Evolutionary conservation across 2,888 invertebrate species (phyloP).

Genomic region (Nemurella pictetii): DNA sequence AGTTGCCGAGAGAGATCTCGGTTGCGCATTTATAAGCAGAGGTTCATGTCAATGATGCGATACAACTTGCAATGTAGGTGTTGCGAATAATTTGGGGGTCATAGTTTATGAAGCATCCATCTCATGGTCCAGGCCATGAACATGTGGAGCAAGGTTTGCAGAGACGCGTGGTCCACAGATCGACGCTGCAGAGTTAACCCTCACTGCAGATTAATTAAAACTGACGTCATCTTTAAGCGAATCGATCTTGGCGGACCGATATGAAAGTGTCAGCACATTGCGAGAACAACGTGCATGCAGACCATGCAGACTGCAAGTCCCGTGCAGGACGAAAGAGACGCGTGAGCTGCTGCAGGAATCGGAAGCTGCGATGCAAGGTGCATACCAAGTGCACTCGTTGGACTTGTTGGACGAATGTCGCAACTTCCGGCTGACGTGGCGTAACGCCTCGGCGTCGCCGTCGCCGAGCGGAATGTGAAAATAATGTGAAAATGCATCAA

Average conservation of each 20-base stretch:
- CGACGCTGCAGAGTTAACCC: background rate
- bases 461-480: background rate
- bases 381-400: too few relatives aligned
- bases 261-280: too few relatives aligned
- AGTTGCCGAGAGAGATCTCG: too few relatives aligned
- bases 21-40: too few relatives aligned
- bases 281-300: too few relatives aligned
- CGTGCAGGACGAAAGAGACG: too few relatives aligned
- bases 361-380: background rate
- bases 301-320: too few relatives aligned
- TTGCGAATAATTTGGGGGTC: background rate
- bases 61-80: background rate
- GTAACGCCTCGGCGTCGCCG: background rate
- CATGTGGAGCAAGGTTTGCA: background rate
- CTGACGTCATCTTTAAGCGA: background rate
- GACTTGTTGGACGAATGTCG: background rate
- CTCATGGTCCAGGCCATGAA: background rate
- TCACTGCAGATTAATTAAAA: background rate
- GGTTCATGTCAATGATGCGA: too few relatives aligned
- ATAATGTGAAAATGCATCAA: conserved; percentile 12
- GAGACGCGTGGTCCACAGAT: background rate
- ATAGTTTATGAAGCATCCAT: background rate
- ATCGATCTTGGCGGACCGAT: background rate
- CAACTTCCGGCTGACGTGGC: background rate
- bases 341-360: too few relatives aligned